Percentiles rank a stretch among this genome's conserved stretches.
phyloP scores from a whole-genome alignment of 2,113 vertebrate species.

The Psilopsiagon aymara region DNA sequence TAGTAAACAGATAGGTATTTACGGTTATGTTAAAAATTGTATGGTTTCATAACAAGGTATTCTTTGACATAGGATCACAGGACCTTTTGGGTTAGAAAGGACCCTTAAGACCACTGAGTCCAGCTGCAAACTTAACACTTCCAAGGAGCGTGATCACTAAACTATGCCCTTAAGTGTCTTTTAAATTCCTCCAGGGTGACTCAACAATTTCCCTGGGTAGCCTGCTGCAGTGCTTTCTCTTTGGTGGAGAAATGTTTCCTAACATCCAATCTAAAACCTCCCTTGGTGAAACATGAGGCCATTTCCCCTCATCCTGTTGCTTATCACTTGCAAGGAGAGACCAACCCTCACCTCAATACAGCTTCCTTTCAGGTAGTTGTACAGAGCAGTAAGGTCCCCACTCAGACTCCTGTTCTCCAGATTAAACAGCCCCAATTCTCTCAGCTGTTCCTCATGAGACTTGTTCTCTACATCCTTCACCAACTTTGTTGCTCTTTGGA shows the following conservation, averaged over 20 bases:
- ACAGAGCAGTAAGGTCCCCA: neutral
- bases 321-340: neutral
- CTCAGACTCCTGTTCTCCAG: neutral
- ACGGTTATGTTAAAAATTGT: neutral
- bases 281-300: neutral
- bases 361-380: neutral
- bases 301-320: neutral
- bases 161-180: neutral
- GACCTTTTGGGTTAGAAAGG: neutral
- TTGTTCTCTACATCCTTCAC: neutral
- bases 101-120: neutral
- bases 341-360: neutral
- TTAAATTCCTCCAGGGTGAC: neutral
- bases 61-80: neutral
- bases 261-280: neutral
- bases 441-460: neutral
- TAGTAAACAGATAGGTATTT: neutral
- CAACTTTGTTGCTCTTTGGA: rapidly evolving
- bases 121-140: neutral
- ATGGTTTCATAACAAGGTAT: neutral
- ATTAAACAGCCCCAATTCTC: neutral
- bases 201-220: neutral
- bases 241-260: neutral
- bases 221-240: neutral
- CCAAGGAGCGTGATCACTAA: neutral